A percentile compares a stretch with the other conserved stretches of the same genome.
Conservation (phyloP, 1,140 invertebrate species). For the Leptopilina clavipes region DNA sequence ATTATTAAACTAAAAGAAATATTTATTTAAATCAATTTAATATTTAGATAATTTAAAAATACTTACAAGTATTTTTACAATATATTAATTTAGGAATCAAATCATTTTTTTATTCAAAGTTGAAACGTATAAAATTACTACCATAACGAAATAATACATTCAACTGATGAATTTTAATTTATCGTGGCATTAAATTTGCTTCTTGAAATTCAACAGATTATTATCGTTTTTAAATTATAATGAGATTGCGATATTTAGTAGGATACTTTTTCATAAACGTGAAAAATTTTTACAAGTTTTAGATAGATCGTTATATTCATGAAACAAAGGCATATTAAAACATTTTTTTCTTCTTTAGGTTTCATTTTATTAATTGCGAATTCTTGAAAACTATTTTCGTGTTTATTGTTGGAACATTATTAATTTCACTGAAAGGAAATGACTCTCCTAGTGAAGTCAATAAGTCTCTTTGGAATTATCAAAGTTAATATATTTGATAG, state of each 20-base stretch:
- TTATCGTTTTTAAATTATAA: neutral
- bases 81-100: too few species aligned
- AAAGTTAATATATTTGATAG: slow-evolving; percentile 17
- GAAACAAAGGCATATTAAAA: too few species aligned
- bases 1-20: too few species aligned
- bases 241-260: neutral
- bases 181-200: neutral
- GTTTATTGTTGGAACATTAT: neutral
- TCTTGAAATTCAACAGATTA: neutral
- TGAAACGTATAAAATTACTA: neutral
- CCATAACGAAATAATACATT: neutral
- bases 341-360: too few species aligned
- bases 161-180: neutral
- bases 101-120: neutral
- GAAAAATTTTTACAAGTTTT: neutral
- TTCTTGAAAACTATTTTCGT: neutral
- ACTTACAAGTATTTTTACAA: too few species aligned
- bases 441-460: neutral
- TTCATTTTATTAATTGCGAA: too few species aligned
- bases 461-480: neutral
- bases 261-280: neutral
- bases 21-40: too few species aligned
- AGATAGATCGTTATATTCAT: neutral
- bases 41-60: too few species aligned
- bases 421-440: neutral